Base-by-base conservation (phyloP, 2,888 invertebrate species). In the Neelides folsomi region DNA sequence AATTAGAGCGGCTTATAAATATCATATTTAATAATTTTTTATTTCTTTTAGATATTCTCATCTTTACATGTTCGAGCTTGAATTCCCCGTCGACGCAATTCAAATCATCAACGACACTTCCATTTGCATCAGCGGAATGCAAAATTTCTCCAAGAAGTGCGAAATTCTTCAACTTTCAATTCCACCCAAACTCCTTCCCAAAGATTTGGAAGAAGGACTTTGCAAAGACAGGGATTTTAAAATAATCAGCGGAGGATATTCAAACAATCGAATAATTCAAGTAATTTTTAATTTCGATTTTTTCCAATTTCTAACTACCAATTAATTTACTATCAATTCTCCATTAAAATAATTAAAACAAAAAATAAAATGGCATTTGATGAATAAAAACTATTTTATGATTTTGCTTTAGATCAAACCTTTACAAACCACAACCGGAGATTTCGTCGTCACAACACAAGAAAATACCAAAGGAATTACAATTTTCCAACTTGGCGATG, bases 201-300 rank as follows among this genome's bases (percentile, higher is more conserved):
- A 55, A 27, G 58, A 59, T 39, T 46, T 53, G 5, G 64, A 64
- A 44, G 64, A 64, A 44, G 62, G 64, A 3, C 53, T 64, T 0
- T 62, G 60, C 34, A 64, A 64, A 42, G 62, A 64, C 41, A 45
- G 64, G 41, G 64, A 64, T 47, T 64, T 64, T 44, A 60, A 60
- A 47, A 62, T 64, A 9, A 52, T 64, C 18, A 59, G 62, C 46
- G 64, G 64, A 1, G 64, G 64, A 3, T 64, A 64, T 47, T 57
- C 64, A 10, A 49, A 52, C 10, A 41, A 44, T 36, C 50, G 58
- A 27, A 57, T 64, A 34, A 35, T 42, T 15, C 62, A 64, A 55
- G 62, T 64, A 49, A 19, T 2, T 8, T 16, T 12, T 15, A 16
- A 42, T 15, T 6, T 42, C 15, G 4, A 42, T n/a, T 42, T n/a